Evolutionary conservation across 30 jellyfish, hydroid and myxozoan species (phyloP), one percentile per base, ranked within the genome.

Genomic region (Hydractinia echinata): DNA sequence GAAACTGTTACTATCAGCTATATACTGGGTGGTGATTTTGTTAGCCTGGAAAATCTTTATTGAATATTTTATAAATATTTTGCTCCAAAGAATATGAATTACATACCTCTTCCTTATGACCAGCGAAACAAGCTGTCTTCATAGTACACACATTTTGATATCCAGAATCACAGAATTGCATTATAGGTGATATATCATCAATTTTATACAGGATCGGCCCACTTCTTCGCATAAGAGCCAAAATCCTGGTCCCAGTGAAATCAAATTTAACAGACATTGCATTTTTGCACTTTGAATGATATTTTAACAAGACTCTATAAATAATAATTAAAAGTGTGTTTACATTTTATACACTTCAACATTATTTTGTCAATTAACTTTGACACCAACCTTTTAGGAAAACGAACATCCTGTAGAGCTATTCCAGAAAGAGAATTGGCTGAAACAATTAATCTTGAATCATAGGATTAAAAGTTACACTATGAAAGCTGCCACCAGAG

Each of bases 251-350:
- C 14, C 98, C 98, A 67, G 81, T 66, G 67, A 73, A 86, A 71
- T 86, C 80, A 83, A 92, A 92, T 73, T 82, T 83, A n/a, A 88
- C 98, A 77, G 89, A 92, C 98, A 92, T 92, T 51, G 96, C 96
- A 81, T 94, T 87, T 11, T 79, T 21, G 14, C 3, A 6, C 81
- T 72, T 72, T 30, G 81, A 72, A 10, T 52, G 71, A 51, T 30
- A 72, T 6, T 72, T 54, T 4, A 72, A n/a, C 58, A 44, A 58
- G 71, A 58, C 44, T 52, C 81, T 44, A 18, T 6, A 72, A 30
- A 51, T 13, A 20, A 68, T 39, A 58, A 58, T 58, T 11, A 13
- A 58, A 64, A n/a, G 19, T 44, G 39, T 64, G 74, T 1, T n/a
- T n/a, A 6, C 9, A 6, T 64, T 64, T 64, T 64, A n/a, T 58